Evolutionary conservation across 2,888 invertebrate genomes (phyloP).

Genomic region (Entomobrya multifasciata): DNA sequence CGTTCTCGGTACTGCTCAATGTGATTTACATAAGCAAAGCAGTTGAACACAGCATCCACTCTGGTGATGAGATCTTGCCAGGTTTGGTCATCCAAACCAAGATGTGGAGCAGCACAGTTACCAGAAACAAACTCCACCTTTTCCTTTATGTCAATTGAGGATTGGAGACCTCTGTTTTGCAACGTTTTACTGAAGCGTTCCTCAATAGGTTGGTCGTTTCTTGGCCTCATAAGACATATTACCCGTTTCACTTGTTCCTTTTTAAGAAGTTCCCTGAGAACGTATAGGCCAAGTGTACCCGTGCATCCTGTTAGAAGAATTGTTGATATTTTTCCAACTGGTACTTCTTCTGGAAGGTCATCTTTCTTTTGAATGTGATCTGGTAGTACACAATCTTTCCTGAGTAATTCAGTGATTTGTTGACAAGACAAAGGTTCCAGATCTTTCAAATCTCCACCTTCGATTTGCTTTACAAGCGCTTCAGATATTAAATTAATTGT

Average conservation of each 20-base stretch:
- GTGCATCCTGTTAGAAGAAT: conserved; percentile 50
- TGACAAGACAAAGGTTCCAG: neutral
- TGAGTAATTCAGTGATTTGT: conserved; percentile 43
- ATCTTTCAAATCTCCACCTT: neutral
- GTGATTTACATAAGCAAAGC: conserved; percentile 35
- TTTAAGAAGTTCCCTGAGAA: conserved; percentile 26
- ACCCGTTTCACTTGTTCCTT: conserved; percentile 11
- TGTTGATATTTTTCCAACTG: neutral
- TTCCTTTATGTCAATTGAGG: neutral
- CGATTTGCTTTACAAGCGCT: conserved; percentile 46
- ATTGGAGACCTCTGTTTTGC: neutral
- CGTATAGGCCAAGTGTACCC: conserved; percentile 52
- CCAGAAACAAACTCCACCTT: conserved; percentile 30
- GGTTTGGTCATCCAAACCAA: conserved; percentile 26
- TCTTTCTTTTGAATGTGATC: conserved; percentile 25
- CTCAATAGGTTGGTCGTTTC: neutral
- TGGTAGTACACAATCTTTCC: conserved; percentile 49
- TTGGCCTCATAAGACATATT: conserved; percentile 42
- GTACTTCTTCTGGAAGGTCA: neutral
- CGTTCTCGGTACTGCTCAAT: conserved; percentile 41
- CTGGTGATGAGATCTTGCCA: conserved; percentile 18
- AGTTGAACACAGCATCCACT: conserved; percentile 51
- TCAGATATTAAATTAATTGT: conserved; percentile 44
- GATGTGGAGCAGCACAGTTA: neutral
- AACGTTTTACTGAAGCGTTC: conserved; percentile 6